phyloP scores from a whole-genome alignment of 1,140 invertebrate species.

The Plutomurus gul region DNA sequence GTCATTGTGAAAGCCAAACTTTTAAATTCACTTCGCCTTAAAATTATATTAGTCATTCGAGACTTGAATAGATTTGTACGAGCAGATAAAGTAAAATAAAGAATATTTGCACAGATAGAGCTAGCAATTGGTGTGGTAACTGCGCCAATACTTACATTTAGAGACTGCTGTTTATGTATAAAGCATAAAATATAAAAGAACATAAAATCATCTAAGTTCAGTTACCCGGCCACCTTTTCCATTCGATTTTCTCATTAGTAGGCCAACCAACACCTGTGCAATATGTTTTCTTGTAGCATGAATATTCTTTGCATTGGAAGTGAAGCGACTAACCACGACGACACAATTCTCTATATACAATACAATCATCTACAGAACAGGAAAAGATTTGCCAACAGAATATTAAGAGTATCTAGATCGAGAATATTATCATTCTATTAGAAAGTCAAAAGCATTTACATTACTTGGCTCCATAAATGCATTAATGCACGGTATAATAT shows the following conservation, averaged over 20 bases:
- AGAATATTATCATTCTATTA: conserved; percentile 23
- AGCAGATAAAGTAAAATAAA: not conserved
- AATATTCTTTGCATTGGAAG: conserved; percentile 19
- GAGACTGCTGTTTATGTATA: conserved; percentile 22
- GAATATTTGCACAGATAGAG: conserved; percentile 8
- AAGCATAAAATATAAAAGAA: conserved; percentile 25
- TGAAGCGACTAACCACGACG: not conserved
- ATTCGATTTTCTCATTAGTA: conserved; percentile 29
- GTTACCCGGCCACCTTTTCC: conserved; percentile 19
- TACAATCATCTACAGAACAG: conserved; percentile 28
- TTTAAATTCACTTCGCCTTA: not conserved
- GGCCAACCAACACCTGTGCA: conserved; percentile 33
- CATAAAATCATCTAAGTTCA: conserved; percentile 28
- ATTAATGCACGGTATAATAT: no score
- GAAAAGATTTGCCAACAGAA: conserved; percentile 8
- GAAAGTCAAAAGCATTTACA: conserved; percentile 1
- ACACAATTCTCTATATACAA: conserved; percentile 25
- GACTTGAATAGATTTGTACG: not conserved
- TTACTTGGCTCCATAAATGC: not conserved
- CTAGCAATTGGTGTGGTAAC: no score
- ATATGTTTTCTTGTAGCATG: conserved; percentile 19
- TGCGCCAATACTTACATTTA: no score
- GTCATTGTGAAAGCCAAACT: not conserved
- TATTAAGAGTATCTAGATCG: conserved; percentile 14
- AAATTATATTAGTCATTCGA: not conserved